Base-by-base conservation (phyloP, 2,797 vertebrate species). In the Lycodopsis pacificus region DNA sequence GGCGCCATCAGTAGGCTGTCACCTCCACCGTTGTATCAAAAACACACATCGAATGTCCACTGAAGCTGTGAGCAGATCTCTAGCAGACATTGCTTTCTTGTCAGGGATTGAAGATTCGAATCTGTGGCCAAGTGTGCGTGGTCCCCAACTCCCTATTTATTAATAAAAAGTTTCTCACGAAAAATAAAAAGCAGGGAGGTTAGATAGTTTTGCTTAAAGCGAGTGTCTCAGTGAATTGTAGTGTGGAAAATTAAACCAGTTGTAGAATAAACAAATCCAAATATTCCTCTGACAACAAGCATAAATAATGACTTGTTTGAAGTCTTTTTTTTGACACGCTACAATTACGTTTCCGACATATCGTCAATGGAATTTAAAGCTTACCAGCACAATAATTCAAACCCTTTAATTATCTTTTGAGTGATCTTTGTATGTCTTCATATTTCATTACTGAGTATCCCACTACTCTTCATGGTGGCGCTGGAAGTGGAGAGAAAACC, bases 1-100 rank as follows among this genome's bases (percentile, higher is more conserved):
- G 53, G 71, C 79, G 73, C 69, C 84, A 91, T 92, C 86, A 90
- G 73, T 77, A 15, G 84, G 57, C 88, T 93, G 88, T 92, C 92
- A 90, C 38, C 83, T 68, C 64, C 62, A 62, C 80, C 77, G 71
- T 77, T 5, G 82, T 53, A 84, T 81, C 84, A 83, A 86, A 34
- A 82, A 80, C 84, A 87, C 75, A 80, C 76, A 81, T 90, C 76
- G 77, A 79, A 89, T 80, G 82, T 73, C 82, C 74, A 79, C 48
- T 71, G 76, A 82, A 48, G 77, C 80, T 77, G 75, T 20, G 69
- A 48, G 73, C 46, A 70, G 65, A 54, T 86, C 10, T 40, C 73
- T 86, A 68, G 82, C 73, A 63, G 54, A 22, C n/a, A 12, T 25
- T 40, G 64, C 56, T 73, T 72, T 81, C 66, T 25, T 80, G 49